These are phyloP conservation scores for Oryctes rhinoceros DNA, from an alignment of 1,140 invertebrate genomes.

Conservation along the genomic window DNA sequence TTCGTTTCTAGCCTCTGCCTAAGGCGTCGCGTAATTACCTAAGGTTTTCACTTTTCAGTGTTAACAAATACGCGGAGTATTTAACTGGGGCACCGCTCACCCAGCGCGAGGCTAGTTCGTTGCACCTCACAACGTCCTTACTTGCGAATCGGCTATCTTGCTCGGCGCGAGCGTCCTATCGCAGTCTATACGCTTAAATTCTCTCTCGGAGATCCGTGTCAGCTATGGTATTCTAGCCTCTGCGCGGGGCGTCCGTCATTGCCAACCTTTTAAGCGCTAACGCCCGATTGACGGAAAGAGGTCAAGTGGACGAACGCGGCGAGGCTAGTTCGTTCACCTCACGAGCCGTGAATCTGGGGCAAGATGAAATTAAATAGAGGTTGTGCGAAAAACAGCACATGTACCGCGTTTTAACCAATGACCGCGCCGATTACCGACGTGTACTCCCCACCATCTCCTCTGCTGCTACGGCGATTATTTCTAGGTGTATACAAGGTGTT, in stretches of 20 bases:
- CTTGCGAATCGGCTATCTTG: conserved; percentile 47
- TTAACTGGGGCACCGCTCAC: conserved; percentile 57
- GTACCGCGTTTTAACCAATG: conserved; percentile 53
- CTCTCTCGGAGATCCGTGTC: conserved; percentile 51
- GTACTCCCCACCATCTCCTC: conserved; percentile 44
- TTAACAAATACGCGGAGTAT: conserved; percentile 31
- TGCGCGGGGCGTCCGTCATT: conserved; percentile 34
- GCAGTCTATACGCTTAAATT: conserved; percentile 41
- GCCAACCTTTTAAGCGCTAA: conserved; percentile 20
- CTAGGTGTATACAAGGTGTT: not conserved
- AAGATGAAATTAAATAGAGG: conserved; percentile 62
- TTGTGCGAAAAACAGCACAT: conserved; percentile 57
- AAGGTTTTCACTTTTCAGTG: conserved; percentile 58
- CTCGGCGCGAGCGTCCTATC: conserved; percentile 50
- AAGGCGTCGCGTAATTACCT: conserved; percentile 18
- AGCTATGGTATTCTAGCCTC: conserved; percentile 47
- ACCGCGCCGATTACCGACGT: conserved; percentile 41
- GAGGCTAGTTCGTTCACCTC: conserved; percentile 60
- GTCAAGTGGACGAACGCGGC: conserved; percentile 47
- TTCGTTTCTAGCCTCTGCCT: conserved; percentile 39
- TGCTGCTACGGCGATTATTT: conserved; percentile 8
- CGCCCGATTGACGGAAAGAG: conserved; percentile 49
- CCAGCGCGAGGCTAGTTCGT: conserved; percentile 57
- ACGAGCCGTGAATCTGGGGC: conserved; percentile 58
- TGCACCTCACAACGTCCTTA: conserved; percentile 57